Evolutionary conservation across 2,888 invertebrate genomes (phyloP), one percentile per base, ranked within the genome.

Genomic region (Scaptomyza caliginosa): DNA sequence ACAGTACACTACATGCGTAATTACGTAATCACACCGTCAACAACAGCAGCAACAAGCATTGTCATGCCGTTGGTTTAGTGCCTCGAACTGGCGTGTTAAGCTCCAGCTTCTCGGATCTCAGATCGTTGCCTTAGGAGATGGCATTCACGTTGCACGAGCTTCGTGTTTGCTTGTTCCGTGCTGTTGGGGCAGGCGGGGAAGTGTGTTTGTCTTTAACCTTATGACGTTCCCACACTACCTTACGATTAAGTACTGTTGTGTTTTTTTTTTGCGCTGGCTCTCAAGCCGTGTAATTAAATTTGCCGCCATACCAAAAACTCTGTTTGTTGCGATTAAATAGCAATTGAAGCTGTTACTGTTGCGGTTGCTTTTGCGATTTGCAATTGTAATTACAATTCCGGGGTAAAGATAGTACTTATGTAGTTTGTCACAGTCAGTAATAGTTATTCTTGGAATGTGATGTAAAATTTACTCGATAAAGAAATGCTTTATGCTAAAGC

Each of bases 21-120:
- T 71, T 80, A 83, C 83, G 76, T 65, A 59, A 67, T 63, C 51
- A 62, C 51, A 66, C 50, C 52, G 34, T 13, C 55, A 67, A 10
- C 30, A 69, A 34, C 24, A 52, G 11, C 34, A 49, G n/a, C 11
- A 28, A 16, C 39, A 45, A 36, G 45, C 56, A 63, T 58, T 70
- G 62, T 74, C 54, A 56, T 70, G 69, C 59, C 26, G 50, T 50
- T 50, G 49, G 43, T 58, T 52, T 8, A 21, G 26, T 38, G 48
- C 52, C 36, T 54, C 24, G 26, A 38, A 59, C 50, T 74, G 55
- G 71, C 57, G 76, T 64, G 76, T 34, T 58, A 64, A 72, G 71
- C 58, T 19, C 21, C 26, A 55, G 46, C 70, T 68, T 49, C 70
- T 68, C 52, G 46, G 48, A 21, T 30, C 71, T 50, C 39, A 46